phyloP scores from a whole-genome alignment of 2,113 vertebrate genomes.

The Oryzias curvinotus region DNA sequence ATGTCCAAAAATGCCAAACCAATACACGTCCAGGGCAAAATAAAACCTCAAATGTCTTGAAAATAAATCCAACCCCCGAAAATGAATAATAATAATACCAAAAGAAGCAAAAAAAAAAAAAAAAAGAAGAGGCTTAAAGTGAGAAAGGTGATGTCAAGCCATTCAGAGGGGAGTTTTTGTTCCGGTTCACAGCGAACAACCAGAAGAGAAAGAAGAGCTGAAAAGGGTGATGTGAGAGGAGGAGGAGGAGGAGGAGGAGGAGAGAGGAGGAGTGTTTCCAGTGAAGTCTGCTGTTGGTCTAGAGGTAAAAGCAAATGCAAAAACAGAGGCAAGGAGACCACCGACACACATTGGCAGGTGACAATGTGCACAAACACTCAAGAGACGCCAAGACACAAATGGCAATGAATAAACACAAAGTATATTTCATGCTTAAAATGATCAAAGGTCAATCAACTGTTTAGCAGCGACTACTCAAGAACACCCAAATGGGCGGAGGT shows the following conservation, averaged over 20 bases:
- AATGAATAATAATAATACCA: constrained; percentile 26
- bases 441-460: constrained; percentile 60
- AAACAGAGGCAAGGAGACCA: constrained; percentile 54
- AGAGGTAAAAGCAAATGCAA: constrained; percentile 56
- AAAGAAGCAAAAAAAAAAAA: constrained; percentile 56
- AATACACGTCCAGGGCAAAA: constrained; percentile 47
- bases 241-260: constrained; percentile 24
- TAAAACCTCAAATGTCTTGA: constrained; percentile 22
- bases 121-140: constrained; percentile 54
- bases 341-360: constrained; percentile 60
- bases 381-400: constrained; percentile 59
- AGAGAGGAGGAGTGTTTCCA: constrained; percentile 43
- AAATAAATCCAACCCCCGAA: constrained; percentile 5
- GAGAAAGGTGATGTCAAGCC: constrained; percentile 70
- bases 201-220: constrained; percentile 47
- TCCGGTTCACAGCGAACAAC: constrained; percentile 59
- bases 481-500: constrained; percentile 58
- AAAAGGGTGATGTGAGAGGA: constrained; percentile 52
- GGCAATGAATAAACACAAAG: constrained; percentile 50
- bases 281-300: constrained; percentile 51
- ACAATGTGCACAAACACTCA: constrained; percentile 51
- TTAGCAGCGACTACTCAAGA: constrained; percentile 58
- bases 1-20: constrained; percentile 51
- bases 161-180: constrained; percentile 71
- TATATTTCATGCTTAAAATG: constrained; percentile 65